A percentile compares a stretch with the other conserved stretches of the same genome.
These are phyloP conservation scores for Hydractinia echinata DNA, from an alignment of 30 jellyfish, hydroid and myxozoan genomes.

Conservation along the genomic window DNA sequence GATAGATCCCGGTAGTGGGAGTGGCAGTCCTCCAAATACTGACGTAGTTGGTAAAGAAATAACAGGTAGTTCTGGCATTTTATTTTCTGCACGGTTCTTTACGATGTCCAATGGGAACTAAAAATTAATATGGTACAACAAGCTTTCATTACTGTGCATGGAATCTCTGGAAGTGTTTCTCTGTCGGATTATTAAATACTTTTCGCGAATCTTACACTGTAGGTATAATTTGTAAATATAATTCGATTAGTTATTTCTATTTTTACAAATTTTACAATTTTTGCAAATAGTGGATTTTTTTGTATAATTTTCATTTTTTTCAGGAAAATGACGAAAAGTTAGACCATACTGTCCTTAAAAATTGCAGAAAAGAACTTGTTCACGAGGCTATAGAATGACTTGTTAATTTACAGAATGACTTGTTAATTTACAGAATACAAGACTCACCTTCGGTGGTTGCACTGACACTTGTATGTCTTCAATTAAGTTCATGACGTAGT, in stretches of 20 bases:
- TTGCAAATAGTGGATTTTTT: too few species aligned
- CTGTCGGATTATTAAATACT: too few species aligned
- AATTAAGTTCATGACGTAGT: constrained; percentile 75
- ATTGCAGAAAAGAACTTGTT: neutral
- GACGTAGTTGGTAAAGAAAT: constrained; percentile 49
- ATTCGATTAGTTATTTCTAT: too few species aligned
- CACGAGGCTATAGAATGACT: neutral
- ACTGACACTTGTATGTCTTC: constrained; percentile 76
- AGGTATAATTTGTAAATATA: too few species aligned
- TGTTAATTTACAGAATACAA: too few species aligned
- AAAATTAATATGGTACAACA: too few species aligned
- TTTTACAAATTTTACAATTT: too few species aligned
- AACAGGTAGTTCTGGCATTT: constrained; percentile 87
- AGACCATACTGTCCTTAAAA: neutral
- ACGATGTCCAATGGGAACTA: constrained; percentile 64
- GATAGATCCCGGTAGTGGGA: constrained; percentile 26
- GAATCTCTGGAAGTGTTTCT: too few species aligned
- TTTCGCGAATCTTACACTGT: too few species aligned
- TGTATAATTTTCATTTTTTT: too few species aligned
- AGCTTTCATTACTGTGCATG: too few species aligned
- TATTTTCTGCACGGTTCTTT: constrained; percentile 48
- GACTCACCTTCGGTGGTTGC: constrained; percentile 6
- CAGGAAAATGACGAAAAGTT: too few species aligned
- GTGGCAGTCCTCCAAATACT: neutral
- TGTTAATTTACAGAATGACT: neutral